These are phyloP conservation scores for Morinoia aosen DNA, from an alignment of 2,888 invertebrate species.

Conservation along the genomic window DNA sequence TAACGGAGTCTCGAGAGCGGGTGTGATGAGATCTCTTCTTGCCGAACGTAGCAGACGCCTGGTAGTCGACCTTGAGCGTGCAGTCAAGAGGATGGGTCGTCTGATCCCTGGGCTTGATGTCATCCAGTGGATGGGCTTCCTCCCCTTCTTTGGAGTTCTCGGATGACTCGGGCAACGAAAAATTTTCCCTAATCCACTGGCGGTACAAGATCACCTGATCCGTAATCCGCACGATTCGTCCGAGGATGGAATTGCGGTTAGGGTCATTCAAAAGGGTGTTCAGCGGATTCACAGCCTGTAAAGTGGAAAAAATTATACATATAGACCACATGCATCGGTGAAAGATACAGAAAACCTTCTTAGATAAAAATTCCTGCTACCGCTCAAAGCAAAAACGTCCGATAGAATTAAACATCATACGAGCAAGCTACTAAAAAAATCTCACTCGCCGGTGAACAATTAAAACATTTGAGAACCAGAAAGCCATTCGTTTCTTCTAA, in stretches of 20 bases:
- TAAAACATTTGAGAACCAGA: no score
- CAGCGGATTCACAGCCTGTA: constrained; percentile 69
- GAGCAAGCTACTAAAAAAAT: no score
- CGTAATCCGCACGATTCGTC: constrained; percentile 91
- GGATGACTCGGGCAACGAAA: constrained; percentile 67
- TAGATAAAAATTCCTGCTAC: no score
- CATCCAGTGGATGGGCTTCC: constrained; percentile 9
- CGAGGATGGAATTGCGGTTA: constrained; percentile 79
- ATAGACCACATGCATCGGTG: no score
- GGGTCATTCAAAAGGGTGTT: constrained; percentile 65
- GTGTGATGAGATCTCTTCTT: background rate
- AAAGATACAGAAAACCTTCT: no score
- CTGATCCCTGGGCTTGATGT: constrained; percentile 34
- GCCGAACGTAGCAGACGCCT: background rate
- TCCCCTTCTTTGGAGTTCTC: background rate
- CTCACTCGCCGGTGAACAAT: no score
- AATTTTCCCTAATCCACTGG: constrained; percentile 78
- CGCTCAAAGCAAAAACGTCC: no score
- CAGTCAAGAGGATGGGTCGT: constrained; percentile 40
- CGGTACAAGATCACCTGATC: constrained; percentile 89
- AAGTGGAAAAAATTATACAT: background rate
- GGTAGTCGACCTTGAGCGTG: constrained; percentile 23
- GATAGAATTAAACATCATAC: no score
- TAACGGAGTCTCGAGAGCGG: background rate
- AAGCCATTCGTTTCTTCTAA: no score